phyloP scores from a whole-genome alignment of 2,113 vertebrate genomes.

The Formicarius rufipectus region DNA sequence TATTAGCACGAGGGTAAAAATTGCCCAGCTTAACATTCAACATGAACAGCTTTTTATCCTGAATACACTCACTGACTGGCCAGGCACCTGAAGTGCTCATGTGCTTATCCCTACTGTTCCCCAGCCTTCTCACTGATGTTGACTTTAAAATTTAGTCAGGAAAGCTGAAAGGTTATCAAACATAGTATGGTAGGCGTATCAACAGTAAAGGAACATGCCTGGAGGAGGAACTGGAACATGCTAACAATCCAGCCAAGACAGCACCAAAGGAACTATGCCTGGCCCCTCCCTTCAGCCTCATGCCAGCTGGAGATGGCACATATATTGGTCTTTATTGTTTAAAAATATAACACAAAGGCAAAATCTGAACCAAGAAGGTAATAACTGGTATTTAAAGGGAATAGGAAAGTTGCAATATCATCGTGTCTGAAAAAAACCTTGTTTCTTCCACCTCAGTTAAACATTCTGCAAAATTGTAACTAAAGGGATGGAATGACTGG shows the following conservation, averaged over 20 bases:
- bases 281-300: not conserved
- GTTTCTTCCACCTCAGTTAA: not conserved
- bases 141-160: not conserved
- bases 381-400: not conserved
- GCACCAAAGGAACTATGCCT: not conserved
- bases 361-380: not conserved
- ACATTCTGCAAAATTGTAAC: not conserved
- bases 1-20: not conserved
- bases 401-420: not conserved
- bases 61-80: not conserved
- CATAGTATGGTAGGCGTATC: not conserved
- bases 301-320: not conserved
- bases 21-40: not conserved
- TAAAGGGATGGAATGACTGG: not conserved
- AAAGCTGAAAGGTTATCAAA: not conserved
- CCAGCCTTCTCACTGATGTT: not conserved
- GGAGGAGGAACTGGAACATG: not conserved
- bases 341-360: not conserved
- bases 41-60: not conserved
- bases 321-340: not conserved
- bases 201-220: not conserved
- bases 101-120: not conserved
- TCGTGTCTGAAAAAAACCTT: not conserved
- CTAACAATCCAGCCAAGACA: not conserved
- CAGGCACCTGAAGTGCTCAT: not conserved